A percentile compares a stretch with the other conserved stretches of the same genome.
phyloP scores from a whole-genome alignment of 2,888 invertebrate genomes.

The Dioctria rufipes region DNA sequence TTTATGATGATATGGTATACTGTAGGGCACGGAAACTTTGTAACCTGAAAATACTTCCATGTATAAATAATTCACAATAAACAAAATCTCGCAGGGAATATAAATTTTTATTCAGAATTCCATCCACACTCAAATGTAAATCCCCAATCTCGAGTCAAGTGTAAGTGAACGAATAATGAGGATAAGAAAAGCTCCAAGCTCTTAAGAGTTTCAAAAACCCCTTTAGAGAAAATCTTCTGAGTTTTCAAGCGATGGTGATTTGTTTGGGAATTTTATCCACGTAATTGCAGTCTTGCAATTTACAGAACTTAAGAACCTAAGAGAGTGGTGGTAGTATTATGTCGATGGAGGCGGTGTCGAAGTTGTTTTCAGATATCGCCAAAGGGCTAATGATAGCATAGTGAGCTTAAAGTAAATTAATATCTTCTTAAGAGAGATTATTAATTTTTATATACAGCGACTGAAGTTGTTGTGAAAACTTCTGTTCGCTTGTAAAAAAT shows the following conservation, averaged over 20 bases:
- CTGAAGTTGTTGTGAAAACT: not conserved
- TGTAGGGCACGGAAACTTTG: conserved; percentile 8
- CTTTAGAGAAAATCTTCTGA: conserved; percentile 27
- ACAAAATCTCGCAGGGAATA: conserved; percentile 45
- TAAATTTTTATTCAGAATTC: conserved; percentile 46
- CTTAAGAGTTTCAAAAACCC: conserved; percentile 14
- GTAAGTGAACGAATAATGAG: conserved; percentile 41
- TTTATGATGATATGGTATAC: conserved; percentile 8
- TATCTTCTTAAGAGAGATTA: conserved; percentile 12
- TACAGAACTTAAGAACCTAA: not conserved
- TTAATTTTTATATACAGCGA: conserved; percentile 12
- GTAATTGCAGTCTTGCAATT: conserved; percentile 27
- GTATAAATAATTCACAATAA: conserved; percentile 49
- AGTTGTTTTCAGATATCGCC: conserved; percentile 10
- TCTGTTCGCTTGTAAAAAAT: too few species aligned
- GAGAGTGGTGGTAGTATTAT: conserved; percentile 3
- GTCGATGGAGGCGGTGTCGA: not conserved
- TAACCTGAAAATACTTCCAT: conserved; percentile 26
- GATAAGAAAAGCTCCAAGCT: conserved; percentile 14
- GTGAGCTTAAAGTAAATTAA: conserved; percentile 19
- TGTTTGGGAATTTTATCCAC: conserved; percentile 15
- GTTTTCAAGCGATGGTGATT: conserved; percentile 6
- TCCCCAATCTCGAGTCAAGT: conserved; percentile 28
- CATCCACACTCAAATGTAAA: conserved; percentile 14
- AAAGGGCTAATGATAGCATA: conserved; percentile 29